Percentiles rank a stretch among this genome's conserved stretches.
Evolutionary conservation across 2,113 vertebrate genomes (phyloP).

Genomic region (Mustela nigripes): DNA sequence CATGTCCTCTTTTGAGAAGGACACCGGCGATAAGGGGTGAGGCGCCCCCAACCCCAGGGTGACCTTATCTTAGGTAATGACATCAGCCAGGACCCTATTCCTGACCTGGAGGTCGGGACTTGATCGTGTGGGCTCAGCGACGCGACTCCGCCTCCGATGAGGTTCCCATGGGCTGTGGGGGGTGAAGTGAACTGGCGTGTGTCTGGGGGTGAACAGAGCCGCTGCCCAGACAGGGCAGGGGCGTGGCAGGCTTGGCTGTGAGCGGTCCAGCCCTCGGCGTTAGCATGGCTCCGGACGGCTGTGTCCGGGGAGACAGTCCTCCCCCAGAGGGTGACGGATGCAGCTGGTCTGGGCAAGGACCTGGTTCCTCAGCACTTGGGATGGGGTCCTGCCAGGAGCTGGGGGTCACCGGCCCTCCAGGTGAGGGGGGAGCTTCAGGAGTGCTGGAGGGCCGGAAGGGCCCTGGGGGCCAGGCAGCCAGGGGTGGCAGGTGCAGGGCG

Average conservation of each 20-base stretch:
- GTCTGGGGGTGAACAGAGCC: background rate
- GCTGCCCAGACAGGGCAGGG: background rate
- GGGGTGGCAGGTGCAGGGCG: background rate
- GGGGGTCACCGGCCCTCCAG: background rate
- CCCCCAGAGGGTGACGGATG: rapidly evolving
- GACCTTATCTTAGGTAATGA: background rate
- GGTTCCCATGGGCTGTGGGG: background rate
- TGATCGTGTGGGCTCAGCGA: background rate
- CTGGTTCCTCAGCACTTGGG: background rate
- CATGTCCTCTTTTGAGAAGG: background rate
- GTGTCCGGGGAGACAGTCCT: background rate
- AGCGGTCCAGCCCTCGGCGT: background rate
- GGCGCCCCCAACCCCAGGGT: background rate
- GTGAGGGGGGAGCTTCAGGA: background rate
- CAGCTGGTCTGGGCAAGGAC: background rate
- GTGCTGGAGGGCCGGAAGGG: background rate
- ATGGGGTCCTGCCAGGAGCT: background rate
- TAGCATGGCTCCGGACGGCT: background rate
- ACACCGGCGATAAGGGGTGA: background rate
- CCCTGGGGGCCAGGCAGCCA: background rate
- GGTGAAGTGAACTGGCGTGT: background rate
- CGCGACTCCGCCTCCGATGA: background rate
- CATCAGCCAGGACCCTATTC: background rate
- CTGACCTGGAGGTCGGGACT: background rate
- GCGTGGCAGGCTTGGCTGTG: background rate